These are phyloP conservation scores for Cylloceria caligata DNA, from an alignment of 2,888 invertebrate genomes.

Conservation along the genomic window DNA sequence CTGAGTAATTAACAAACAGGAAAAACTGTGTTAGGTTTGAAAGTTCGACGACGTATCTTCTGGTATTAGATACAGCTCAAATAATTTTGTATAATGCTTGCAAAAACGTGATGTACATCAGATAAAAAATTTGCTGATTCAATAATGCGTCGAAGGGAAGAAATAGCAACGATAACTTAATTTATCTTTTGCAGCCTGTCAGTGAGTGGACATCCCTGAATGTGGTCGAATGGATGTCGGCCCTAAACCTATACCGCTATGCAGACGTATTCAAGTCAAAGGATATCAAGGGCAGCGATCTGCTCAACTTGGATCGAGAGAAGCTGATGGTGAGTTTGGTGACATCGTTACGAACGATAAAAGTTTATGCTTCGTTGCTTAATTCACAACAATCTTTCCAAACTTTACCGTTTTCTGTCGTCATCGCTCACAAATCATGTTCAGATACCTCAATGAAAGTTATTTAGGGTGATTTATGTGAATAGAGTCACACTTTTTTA, in stretches of 20 bases:
- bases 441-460: neutral
- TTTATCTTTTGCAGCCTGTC: conserved; percentile 87
- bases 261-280: conserved; percentile 90
- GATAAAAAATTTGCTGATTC: neutral
- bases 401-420: neutral
- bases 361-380: neutral
- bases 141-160: neutral
- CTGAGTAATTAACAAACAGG: conserved; percentile 26
- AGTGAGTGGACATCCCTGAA: conserved; percentile 89
- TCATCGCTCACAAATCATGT: conserved; percentile 31
- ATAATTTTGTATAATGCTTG: conserved; percentile 19
- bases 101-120: neutral
- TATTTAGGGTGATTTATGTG: neutral
- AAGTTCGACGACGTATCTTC: neutral
- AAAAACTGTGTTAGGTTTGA: neutral
- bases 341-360: neutral
- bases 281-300: conserved; percentile 89
- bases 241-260: conserved; percentile 90
- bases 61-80: conserved; percentile 16
- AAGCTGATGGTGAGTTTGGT: conserved; percentile 87
- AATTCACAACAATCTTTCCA: neutral
- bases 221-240: conserved; percentile 92
- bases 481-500: neutral
- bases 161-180: conserved; percentile 3
- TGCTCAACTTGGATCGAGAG: conserved; percentile 88